These are phyloP conservation scores for Paramuricea clavata DNA, from an alignment of 92 coral and sea anemone genomes.

Conservation along the genomic window DNA sequence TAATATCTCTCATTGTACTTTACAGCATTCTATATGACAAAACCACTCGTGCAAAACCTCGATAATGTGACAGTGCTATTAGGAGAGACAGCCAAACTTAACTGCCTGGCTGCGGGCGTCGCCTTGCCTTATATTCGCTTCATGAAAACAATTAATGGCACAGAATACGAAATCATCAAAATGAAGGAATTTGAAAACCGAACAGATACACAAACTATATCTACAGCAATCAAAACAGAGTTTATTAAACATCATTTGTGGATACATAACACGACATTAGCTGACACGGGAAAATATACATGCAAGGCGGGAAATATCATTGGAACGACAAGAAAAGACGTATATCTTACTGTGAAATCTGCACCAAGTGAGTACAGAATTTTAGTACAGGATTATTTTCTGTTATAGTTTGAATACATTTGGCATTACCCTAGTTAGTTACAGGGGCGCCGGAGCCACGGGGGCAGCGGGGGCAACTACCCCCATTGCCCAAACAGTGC, in stretches of 20 bases:
- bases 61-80: conserved; percentile 71
- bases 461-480: too few species aligned
- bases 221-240: neutral
- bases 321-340: conserved; percentile 61
- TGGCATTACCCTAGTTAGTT: too few species aligned
- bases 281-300: conserved; percentile 82
- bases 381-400: too few species aligned
- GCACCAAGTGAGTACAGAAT: too few species aligned
- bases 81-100: conserved; percentile 78
- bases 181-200: neutral
- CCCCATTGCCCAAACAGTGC: too few species aligned
- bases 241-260: conserved; percentile 79
- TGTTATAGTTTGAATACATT: too few species aligned
- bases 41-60: conserved; percentile 76
- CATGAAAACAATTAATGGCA: conserved; percentile 56
- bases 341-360: neutral
- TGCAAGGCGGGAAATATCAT: conserved; percentile 92
- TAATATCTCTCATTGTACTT: too few species aligned
- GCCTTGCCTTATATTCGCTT: conserved; percentile 94
- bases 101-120: conserved; percentile 83
- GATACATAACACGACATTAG: conserved; percentile 72
- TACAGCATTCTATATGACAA: conserved; percentile 81
- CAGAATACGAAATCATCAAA: neutral
- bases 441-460: too few species aligned
- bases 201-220: neutral